Evolutionary conservation across 1,140 invertebrate genomes (phyloP), one percentile per base, ranked within the genome.

Genomic region (Gryllus bimaculatus): DNA sequence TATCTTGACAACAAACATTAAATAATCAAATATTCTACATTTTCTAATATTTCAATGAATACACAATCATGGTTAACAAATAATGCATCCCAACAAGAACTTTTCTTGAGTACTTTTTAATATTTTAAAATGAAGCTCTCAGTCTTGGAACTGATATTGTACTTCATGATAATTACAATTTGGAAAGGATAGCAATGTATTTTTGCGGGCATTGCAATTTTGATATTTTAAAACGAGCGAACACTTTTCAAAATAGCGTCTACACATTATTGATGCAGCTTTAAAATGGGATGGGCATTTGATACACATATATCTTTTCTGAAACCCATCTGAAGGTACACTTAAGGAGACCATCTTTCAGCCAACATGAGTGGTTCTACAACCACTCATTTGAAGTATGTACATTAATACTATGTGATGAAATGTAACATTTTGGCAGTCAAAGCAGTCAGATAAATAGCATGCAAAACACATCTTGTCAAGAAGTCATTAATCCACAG

Each of bases 1-100:
- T 77, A 54, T 20, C 20, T 20, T 54, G 48, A 77, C 76, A 77
- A 77, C 48, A 77, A 77, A 77, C 76, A 77, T 77, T 77, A 77
- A 54, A 77, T 77, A 77, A 77, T 20, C 48, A 54, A 54, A 48
- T 77, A 77, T 20, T 20, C 76, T 77, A 77, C 48, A 8, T 8
- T 26, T 13, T 47, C 10, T 48, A 76, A 76, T 76, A 13, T 76
- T 77, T 15, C 47, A 77, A 49, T 20, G 48, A 48, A 48, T 21
- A 54, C 76, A 54, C 76, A 77, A 77, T 77, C 48, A 54, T 77
- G 76, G 18, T 54, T 48, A 77, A 49, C 48, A 77, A 77, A 77
- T 39, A 77, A 21, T 48, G 48, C 47, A n/a, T 15, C 76, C 20
- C 18, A 48, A 77, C 48, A 48, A 20, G 47, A 48, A 48, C 47